Evolutionary conservation across 2,888 invertebrate species (phyloP), one percentile per base, ranked within the genome.

Genomic region (Rugalucina vietnamica): DNA sequence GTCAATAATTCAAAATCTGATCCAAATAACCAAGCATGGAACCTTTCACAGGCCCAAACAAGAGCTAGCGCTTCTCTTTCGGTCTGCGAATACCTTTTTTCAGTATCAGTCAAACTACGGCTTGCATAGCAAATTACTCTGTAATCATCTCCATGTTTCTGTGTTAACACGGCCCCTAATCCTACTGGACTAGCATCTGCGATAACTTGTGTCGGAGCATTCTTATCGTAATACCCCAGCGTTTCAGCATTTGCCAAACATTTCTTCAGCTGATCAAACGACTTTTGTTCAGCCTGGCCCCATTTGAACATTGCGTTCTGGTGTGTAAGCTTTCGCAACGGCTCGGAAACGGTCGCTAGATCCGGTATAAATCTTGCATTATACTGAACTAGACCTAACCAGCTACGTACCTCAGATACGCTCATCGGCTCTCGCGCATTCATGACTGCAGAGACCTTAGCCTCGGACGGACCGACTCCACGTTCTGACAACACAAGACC

Each of bases 31-130:
- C 83, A 90, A 29, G 86, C 5, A 18, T 85, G 79, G 71, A 91
- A 92, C 1, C 88, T 79, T 76, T 92, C 90, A 75, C 88, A 89
- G 5, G 87, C 89, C 92, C 91, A 91, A 18, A 82, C 84, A 2
- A 84, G 8, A 24, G 82, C 84, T 0, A 88, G 78, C 10, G 87
- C 88, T 34, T 88, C 88, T 72, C 72, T 79, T 34, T 89, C 89
- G 0, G 86, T 87, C 69, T 88, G 87, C 14, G 84, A 88, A 32
- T 85, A 88, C 29, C 82, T 49, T 21, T 65, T 69, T 49, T 89
- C 88, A 27, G 79, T 49, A 69, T 83, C 82, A 0, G 54, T 76
- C 65, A 86, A 75, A 24, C 73, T 78, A 14, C 72, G 49, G n/a
- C 83, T 83, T 24, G 88, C 86, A 39, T 85, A 89, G 29, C 76